Percentiles rank a stretch among this genome's conserved stretches.
Conservation (phyloP, 2,113 vertebrate genomes). For the Pedetes capensis region DNA sequence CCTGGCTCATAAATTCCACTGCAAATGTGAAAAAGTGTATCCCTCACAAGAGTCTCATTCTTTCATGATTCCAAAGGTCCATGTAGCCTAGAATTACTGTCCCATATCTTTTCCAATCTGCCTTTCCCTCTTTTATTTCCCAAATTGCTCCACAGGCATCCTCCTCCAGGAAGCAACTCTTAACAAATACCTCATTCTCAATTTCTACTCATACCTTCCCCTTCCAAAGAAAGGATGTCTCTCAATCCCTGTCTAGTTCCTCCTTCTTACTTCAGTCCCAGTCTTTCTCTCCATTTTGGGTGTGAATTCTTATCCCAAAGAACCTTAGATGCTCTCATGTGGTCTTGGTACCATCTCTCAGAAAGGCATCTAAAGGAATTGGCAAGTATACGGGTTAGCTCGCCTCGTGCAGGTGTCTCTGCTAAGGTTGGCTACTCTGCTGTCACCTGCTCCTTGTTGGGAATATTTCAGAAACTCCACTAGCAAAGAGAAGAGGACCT, state of each 20-base stretch:
- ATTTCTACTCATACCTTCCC: conserved; percentile 23
- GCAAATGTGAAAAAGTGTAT: conserved; percentile 40
- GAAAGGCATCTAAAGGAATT: not conserved
- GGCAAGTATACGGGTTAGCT: not conserved
- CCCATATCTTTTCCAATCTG: conserved; percentile 46
- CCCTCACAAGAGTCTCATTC: conserved; percentile 35
- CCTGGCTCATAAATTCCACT: conserved; percentile 39
- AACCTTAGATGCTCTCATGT: not conserved
- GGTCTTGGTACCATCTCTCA: not conserved
- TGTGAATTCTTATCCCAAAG: conserved; percentile 13
- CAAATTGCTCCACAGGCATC: conserved; percentile 33
- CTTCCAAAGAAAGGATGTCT: not conserved
- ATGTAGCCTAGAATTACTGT: conserved; percentile 23
- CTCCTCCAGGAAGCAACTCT: conserved; percentile 58
- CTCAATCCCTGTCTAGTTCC: not conserved
- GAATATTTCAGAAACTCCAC: conserved; percentile 21
- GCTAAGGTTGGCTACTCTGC: not conserved
- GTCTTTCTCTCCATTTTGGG: not conserved
- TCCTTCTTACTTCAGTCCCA: not conserved
- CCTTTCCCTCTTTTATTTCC: conserved; percentile 54
- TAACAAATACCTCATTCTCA: conserved; percentile 36
- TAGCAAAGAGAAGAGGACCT: not conserved
- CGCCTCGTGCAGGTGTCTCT: not conserved
- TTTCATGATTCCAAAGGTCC: conserved; percentile 9
- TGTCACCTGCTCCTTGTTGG: not conserved